Evolutionary conservation across 1,140 invertebrate species (phyloP).

Genomic region (Drosophila sp.): DNA sequence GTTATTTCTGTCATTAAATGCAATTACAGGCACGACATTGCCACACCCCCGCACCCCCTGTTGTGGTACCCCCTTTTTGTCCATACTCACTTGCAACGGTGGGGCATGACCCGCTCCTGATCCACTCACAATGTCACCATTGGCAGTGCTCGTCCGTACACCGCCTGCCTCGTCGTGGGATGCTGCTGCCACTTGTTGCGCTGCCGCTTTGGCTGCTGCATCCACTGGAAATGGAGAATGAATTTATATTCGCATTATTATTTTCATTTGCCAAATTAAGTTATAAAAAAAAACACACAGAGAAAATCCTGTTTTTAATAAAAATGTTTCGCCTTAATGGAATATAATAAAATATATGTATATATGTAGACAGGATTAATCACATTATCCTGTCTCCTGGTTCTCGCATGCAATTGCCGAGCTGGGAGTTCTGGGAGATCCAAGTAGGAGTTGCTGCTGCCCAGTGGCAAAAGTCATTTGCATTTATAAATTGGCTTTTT

Average conservation of each 20-base stretch:
- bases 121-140: constrained; percentile 85
- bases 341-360: constrained; percentile 50
- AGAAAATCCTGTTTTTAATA: constrained; percentile 22
- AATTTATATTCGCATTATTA: constrained; percentile 3
- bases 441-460: constrained; percentile 29
- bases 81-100: constrained; percentile 85
- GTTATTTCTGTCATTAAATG: constrained; percentile 61
- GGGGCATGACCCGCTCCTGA: constrained; percentile 83
- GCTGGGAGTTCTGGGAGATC: constrained; percentile 34
- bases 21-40: constrained; percentile 68
- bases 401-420: constrained; percentile 29
- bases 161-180: constrained; percentile 58
- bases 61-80: neutral
- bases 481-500: constrained; percentile 82
- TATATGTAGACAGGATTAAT: constrained; percentile 39
- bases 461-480: constrained; percentile 73
- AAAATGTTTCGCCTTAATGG: constrained; percentile 39
- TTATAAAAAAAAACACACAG: constrained; percentile 17
- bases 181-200: constrained; percentile 67
- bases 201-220: constrained; percentile 63
- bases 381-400: constrained; percentile 33
- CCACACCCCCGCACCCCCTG: constrained; percentile 30
- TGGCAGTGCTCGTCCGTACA: constrained; percentile 82
- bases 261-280: constrained; percentile 24
- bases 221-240: constrained; percentile 58